Percentiles rank a stretch among this genome's conserved stretches.
Conservation (phyloP, 2,888 invertebrate genomes). For the Tipula unca region DNA sequence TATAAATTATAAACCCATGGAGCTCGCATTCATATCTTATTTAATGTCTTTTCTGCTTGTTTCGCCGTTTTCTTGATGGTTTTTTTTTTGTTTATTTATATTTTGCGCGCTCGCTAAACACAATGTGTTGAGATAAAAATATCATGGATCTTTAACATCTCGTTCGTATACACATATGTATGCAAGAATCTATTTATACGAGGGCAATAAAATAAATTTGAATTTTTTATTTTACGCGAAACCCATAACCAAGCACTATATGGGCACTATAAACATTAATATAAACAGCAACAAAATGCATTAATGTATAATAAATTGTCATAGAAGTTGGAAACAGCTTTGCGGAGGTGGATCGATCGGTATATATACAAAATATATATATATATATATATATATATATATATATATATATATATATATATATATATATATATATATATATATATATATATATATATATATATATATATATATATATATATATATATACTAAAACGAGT, state of each 20-base stretch:
- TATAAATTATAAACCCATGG: slow-evolving; percentile 8
- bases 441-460: too few relatives aligned
- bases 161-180: background rate
- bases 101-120: background rate
- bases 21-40: background rate
- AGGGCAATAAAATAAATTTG: background rate
- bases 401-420: too few relatives aligned
- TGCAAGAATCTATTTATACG: too few relatives aligned
- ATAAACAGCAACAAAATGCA: background rate
- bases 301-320: background rate
- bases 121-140: slow-evolving; percentile 8
- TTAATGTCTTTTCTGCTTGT: background rate
- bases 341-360: background rate
- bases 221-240: background rate
- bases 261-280: background rate
- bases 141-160: background rate
- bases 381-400: too few relatives aligned
- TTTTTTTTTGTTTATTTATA: background rate
- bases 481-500: background rate
- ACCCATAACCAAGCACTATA: background rate
- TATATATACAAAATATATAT: background rate
- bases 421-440: too few relatives aligned
- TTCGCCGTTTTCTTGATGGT: background rate
- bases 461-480: too few relatives aligned
- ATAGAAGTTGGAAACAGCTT: background rate